A percentile compares a stretch with the other conserved stretches of the same genome.
These are phyloP conservation scores for Haemorhous mexicanus DNA, from an alignment of 2,113 vertebrate genomes.

Conservation along the genomic window DNA sequence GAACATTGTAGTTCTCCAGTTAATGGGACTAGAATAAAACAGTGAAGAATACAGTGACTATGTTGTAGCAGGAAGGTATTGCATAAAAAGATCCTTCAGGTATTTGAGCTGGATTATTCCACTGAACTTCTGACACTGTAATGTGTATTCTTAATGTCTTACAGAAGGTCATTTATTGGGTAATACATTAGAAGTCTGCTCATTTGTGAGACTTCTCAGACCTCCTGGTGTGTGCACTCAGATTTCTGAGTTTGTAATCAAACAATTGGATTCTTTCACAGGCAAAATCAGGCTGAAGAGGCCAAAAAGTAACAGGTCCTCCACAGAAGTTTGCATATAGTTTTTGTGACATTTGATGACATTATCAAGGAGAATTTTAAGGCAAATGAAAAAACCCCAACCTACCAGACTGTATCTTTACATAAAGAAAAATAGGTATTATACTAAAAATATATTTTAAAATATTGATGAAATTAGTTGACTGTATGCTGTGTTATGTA, in stretches of 20 bases:
- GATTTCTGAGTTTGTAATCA: not conserved
- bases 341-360: not conserved
- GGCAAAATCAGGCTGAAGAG: not conserved
- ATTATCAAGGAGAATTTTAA: not conserved
- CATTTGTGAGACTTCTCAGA: not conserved
- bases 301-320: not conserved
- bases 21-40: not conserved
- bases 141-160: not conserved
- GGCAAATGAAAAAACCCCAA: not conserved
- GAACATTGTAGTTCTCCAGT: not conserved
- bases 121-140: not conserved
- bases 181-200: not conserved
- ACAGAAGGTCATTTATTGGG: not conserved
- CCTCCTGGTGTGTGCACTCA: not conserved
- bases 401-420: not conserved
- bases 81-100: not conserved
- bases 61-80: not conserved
- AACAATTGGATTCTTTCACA: not conserved
- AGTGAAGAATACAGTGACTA: not conserved
- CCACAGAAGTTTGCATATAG: not conserved
- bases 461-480: not conserved
- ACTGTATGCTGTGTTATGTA: not conserved
- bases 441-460: not conserved
- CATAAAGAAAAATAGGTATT: not conserved
- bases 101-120: not conserved